Conservation (phyloP, 2,888 invertebrate genomes). For the Petrolisthes cinctipes region DNA sequence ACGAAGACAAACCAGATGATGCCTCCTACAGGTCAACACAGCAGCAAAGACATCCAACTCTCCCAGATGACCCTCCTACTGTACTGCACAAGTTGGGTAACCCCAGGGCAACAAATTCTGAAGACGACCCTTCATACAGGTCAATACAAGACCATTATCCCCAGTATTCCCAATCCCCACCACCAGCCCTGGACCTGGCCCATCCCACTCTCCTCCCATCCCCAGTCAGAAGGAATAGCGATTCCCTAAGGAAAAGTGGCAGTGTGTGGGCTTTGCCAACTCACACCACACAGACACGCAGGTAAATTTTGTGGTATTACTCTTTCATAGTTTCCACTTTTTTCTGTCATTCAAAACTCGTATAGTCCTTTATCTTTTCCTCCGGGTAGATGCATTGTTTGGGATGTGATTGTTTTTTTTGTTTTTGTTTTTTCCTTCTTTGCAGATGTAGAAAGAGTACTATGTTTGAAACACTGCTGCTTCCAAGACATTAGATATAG, state of each 20-base stretch:
- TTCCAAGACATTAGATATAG: no score
- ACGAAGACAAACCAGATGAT: constrained; percentile 25
- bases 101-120: not conserved
- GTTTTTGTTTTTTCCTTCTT: no score
- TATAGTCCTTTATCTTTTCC: no score
- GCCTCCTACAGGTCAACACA: constrained; percentile 36
- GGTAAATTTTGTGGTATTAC: constrained; percentile 5
- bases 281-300: constrained; percentile 30
- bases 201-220: not conserved
- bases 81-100: no score
- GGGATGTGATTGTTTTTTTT: no score
- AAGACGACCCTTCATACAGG: not conserved
- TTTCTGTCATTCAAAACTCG: no score
- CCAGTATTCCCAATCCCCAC: not conserved
- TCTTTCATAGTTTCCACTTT: no score
- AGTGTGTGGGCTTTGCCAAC: constrained; percentile 55
- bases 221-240: constrained; percentile 29
- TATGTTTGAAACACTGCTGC: no score
- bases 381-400: no score
- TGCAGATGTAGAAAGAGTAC: no score
- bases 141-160: not conserved
- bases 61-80: no score
- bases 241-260: constrained; percentile 36
- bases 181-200: constrained; percentile 1
- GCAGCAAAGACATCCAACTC: not conserved